phyloP scores from a whole-genome alignment of 2,113 vertebrate genomes.

The Onychorhynchus coronatus region DNA sequence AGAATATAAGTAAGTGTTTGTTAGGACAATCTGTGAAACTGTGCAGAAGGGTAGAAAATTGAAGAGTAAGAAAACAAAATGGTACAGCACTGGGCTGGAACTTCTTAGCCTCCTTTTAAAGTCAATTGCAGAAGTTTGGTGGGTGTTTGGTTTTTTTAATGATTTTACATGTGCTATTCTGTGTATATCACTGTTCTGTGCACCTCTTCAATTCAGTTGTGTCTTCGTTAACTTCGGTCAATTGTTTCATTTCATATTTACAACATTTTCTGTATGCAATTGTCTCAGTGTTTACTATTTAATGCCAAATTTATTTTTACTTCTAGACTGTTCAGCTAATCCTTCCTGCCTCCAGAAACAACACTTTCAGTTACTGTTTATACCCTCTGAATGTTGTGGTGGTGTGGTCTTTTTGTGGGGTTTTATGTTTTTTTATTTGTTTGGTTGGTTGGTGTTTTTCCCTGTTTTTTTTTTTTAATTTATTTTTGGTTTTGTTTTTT shows the following conservation, averaged over 20 bases:
- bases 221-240: background rate
- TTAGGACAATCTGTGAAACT: background rate
- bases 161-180: background rate
- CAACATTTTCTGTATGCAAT: background rate
- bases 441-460: background rate
- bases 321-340: background rate
- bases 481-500: background rate
- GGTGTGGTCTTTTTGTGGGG: background rate
- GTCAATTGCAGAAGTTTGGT: background rate
- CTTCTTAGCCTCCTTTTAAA: background rate
- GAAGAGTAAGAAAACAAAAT: background rate
- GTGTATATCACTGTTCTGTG: background rate
- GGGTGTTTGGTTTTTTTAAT: background rate
- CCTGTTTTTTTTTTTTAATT: rapidly evolving
- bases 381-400: background rate
- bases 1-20: background rate
- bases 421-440: background rate
- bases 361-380: background rate
- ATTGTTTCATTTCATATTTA: background rate
- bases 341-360: background rate
- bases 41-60: background rate
- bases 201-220: background rate
- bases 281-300: background rate
- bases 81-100: background rate
- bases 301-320: background rate